phyloP scores from a whole-genome alignment of 2,113 vertebrate genomes.

The Macrotus californicus region DNA sequence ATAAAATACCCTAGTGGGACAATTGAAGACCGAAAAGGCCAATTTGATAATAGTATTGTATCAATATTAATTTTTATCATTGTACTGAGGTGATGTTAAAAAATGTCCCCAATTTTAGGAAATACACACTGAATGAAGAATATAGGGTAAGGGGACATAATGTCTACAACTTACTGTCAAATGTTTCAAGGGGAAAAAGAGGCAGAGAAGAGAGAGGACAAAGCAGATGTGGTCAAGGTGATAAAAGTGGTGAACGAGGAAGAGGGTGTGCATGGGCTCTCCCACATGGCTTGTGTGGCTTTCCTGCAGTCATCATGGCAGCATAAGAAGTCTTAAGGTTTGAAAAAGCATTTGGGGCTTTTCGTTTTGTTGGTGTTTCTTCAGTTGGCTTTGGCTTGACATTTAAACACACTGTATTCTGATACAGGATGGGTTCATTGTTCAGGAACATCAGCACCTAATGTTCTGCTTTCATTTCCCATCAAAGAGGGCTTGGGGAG shows the following conservation, averaged over 20 bases:
- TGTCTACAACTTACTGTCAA: neutral
- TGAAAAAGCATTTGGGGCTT: neutral
- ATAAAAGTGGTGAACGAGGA: neutral
- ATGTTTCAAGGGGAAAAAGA: neutral
- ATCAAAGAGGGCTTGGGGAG: neutral
- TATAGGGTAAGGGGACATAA: neutral
- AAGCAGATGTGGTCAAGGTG: neutral
- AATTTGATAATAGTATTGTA: neutral
- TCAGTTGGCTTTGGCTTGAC: neutral
- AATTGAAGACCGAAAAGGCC: neutral
- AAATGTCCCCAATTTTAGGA: neutral
- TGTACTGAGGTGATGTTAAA: neutral
- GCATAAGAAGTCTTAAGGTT: neutral
- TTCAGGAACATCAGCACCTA: neutral
- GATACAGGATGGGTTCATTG: neutral
- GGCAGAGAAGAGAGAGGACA: neutral
- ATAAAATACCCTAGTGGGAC: neutral
- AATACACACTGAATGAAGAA: neutral
- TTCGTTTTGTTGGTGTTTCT: neutral
- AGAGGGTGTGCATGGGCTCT: too few species aligned
- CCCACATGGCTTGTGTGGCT: accelerated
- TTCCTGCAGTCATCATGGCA: neutral
- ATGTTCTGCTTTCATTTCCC: neutral
- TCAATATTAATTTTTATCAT: neutral
- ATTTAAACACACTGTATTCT: neutral